These are phyloP conservation scores for Oreochromis grahami DNA, from an alignment of 2,797 vertebrate species.

Conservation along the genomic window DNA sequence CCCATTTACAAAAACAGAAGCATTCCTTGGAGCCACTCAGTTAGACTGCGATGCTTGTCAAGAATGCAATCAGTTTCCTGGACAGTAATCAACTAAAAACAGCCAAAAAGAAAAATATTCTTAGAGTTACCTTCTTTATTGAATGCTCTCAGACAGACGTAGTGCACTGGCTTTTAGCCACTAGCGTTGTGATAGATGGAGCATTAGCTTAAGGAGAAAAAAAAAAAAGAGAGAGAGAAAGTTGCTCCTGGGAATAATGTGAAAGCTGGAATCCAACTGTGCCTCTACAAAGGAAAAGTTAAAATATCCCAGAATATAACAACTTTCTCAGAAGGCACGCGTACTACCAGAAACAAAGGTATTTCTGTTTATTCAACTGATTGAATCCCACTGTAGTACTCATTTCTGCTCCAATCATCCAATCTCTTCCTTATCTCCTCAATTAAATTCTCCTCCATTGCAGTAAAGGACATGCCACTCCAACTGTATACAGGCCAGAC, in stretches of 20 bases:
- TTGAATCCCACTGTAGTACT: neutral
- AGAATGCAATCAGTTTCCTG: constrained; percentile 69
- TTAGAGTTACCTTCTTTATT: neutral
- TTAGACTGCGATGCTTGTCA: constrained; percentile 60
- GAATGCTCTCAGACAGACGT: neutral
- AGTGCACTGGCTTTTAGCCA: neutral
- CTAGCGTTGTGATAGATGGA: neutral
- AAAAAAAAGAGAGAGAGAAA: neutral
- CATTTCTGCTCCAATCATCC: constrained; percentile 28
- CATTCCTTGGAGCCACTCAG: constrained; percentile 61
- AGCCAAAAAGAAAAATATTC: constrained; percentile 29
- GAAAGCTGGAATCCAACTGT: constrained; percentile 25
- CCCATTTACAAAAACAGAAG: constrained; percentile 49
- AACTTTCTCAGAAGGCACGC: neutral
- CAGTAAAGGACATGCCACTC: constrained; percentile 45
- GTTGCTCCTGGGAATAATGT: neutral
- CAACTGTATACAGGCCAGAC: constrained; percentile 16
- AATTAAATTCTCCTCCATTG: constrained; percentile 48
- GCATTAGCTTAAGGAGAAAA: neutral
- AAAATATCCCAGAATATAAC: constrained; percentile 12
- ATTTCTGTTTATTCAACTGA: constrained; percentile 13
- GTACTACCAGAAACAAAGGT: neutral
- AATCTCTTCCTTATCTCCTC: constrained; percentile 48
- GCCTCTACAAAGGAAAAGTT: neutral
- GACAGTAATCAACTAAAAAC: constrained; percentile 38